Base-by-base conservation (phyloP, 2,113 vertebrate genomes). In the Leucopsar rothschildi region DNA sequence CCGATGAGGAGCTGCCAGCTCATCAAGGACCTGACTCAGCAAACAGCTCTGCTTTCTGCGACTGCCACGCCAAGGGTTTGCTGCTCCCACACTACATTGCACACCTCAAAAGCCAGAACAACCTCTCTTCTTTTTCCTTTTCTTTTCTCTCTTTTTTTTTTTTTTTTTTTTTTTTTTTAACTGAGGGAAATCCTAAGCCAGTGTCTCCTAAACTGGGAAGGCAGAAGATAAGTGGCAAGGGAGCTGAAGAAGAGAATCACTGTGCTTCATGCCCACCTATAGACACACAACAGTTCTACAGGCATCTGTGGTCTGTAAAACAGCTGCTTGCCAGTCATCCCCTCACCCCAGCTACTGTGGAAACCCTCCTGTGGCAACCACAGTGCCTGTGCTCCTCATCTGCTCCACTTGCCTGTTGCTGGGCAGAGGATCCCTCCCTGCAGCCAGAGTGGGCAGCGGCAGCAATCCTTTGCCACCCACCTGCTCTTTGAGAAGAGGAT, bases 11-110 rank as follows among this genome's bases (percentile, higher is more conserved):
- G 65, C 84, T 96, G 95, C 95, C 95, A 95, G 91, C 78, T 95
- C 93, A 77, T 91, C 91, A 92, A 94, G 91, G 89, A 78, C 89
- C 96, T 97, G 94, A 97, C 93, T 97, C 94, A 97, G 95, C 95
- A 95, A 79, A 77, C 3, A 0, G 84, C 84, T 97, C 84, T 68
- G 42, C 70, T 93, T 96, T 91, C 89, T 69, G 73, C 4, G 0
- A 45, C 16, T 4, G 6, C 84, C 0, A 6, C 0, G 24, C 87
- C 90, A 88, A 81, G 47, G 45, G 52, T 57, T 86, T 63, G 72
- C 85, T 94, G 85, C 75, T 96, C 91, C 86, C 70, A 76, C 86
- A 75, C 86, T 70, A 4, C 49, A 78, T 2, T 2, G 16, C 69
- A 57, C 15, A 63, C 55, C 66, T 83, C 71, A 77, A 88, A 90